Evolutionary conservation across 1,140 invertebrate genomes (phyloP).

Genomic region (Drosophila watanabei): DNA sequence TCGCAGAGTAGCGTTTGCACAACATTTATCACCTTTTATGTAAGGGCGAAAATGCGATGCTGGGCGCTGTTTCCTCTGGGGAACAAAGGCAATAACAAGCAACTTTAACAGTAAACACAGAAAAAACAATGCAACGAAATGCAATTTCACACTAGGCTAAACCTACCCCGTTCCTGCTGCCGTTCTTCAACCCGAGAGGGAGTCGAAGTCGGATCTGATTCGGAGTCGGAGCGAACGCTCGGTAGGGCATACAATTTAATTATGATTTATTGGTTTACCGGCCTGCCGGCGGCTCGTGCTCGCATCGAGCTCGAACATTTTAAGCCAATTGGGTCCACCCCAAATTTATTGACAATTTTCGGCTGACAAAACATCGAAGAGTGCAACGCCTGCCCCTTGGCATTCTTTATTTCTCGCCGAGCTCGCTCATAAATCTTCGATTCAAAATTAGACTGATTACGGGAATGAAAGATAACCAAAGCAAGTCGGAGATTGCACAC

Average conservation of each 20-base stretch:
- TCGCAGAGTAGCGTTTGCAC: slow-evolving; percentile 49
- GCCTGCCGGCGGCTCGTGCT: slow-evolving; percentile 4
- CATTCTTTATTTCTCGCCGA: slow-evolving; percentile 44
- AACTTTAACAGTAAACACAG: slow-evolving; percentile 34
- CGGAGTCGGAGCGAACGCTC: background rate
- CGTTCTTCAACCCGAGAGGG: background rate
- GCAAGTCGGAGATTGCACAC: background rate
- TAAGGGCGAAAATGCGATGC: background rate
- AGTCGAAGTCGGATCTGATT: slow-evolving; percentile 10
- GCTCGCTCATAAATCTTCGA: slow-evolving; percentile 40
- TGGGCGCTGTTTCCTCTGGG: background rate
- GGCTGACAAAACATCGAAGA: slow-evolving; percentile 44
- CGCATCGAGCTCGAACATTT: slow-evolving; percentile 26
- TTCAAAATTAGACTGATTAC: slow-evolving; percentile 4
- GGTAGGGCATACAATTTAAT: slow-evolving; percentile 63
- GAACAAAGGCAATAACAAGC: slow-evolving; percentile 37
- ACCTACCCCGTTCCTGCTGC: slow-evolving; percentile 11
- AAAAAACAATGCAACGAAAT: slow-evolving; percentile 63
- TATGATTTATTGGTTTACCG: slow-evolving; percentile 65
- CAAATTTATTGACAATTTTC: slow-evolving; percentile 53
- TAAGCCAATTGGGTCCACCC: slow-evolving; percentile 15
- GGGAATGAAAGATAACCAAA: background rate
- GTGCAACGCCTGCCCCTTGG: slow-evolving; percentile 17
- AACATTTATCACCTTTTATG: slow-evolving; percentile 70
- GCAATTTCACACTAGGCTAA: slow-evolving; percentile 75